A percentile compares a stretch with the other conserved stretches of the same genome.
These are phyloP conservation scores for Scaeva pyrastri DNA, from an alignment of 2,888 invertebrate genomes.

Conservation along the genomic window DNA sequence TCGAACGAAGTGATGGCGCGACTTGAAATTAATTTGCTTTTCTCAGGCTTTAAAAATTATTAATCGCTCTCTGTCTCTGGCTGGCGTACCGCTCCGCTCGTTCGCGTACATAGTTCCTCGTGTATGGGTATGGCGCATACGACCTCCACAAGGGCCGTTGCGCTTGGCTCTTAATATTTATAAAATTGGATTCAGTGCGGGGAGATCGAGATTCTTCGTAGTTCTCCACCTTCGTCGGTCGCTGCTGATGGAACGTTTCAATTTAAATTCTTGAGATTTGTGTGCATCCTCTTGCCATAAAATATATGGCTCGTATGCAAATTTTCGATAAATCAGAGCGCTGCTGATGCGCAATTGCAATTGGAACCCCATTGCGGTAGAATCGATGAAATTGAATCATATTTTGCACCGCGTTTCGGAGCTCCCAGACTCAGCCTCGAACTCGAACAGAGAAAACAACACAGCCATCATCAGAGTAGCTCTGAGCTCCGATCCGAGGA, in stretches of 20 bases:
- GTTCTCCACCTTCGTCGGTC: background rate
- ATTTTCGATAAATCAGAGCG: slow-evolving; percentile 75
- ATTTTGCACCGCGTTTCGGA: slow-evolving; percentile 53
- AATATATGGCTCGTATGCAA: slow-evolving; percentile 75
- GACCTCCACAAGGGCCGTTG: slow-evolving; percentile 16
- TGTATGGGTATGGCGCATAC: too few species aligned
- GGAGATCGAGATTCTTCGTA: background rate
- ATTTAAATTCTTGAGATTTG: slow-evolving; percentile 73
- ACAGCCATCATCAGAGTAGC: too few species aligned
- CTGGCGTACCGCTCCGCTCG: too few species aligned
- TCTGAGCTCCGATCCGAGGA: too few species aligned
- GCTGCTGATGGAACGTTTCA: slow-evolving; percentile 71
- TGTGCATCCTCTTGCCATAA: slow-evolving; percentile 71
- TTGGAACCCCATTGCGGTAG: slow-evolving; percentile 74
- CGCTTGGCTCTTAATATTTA: too few species aligned
- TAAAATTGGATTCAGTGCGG: slow-evolving; percentile 69
- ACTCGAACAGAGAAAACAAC: background rate
- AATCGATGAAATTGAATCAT: slow-evolving; percentile 70
- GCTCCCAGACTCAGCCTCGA: background rate
- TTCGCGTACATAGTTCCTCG: background rate
- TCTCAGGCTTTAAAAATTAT: slow-evolving; percentile 57
- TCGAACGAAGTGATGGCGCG: slow-evolving; percentile 23
- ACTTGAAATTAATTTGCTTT: slow-evolving; percentile 67
- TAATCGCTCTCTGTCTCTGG: slow-evolving; percentile 36
- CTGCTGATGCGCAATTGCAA: slow-evolving; percentile 59